phyloP scores from a whole-genome alignment of 64 coral and sea anemone genomes.

The Stichodactyla helianthus region DNA sequence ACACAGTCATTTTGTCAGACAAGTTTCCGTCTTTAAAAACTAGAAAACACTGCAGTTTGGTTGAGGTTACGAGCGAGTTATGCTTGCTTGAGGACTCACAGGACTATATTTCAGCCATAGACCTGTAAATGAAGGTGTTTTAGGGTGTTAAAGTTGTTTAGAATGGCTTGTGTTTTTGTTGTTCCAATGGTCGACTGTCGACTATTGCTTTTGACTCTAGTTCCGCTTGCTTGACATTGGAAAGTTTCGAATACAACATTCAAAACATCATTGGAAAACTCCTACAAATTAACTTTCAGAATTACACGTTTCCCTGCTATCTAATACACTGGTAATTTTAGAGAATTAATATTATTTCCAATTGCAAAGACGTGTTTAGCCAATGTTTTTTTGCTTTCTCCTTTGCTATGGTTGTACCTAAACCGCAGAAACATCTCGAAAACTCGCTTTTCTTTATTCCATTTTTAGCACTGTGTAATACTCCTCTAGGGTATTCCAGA shows the following conservation, averaged over 20 bases:
- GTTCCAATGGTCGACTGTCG: background rate
- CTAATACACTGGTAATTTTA: background rate
- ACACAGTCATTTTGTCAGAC: background rate
- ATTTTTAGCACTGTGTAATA: background rate
- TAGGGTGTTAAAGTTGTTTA: background rate
- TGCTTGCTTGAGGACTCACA: background rate
- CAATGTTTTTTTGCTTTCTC: constrained; percentile 6
- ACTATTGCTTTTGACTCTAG: background rate
- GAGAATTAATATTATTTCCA: background rate
- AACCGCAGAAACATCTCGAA: background rate
- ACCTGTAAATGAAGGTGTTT: background rate
- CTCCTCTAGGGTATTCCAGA: background rate
- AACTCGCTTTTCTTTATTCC: background rate
- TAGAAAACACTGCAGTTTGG: background rate
- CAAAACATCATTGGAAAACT: background rate
- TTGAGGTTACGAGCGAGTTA: background rate
- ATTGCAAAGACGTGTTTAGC: background rate
- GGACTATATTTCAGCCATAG: background rate
- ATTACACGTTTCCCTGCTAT: background rate
- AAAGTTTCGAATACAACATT: constrained; percentile 3
- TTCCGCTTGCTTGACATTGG: constrained; percentile 6
- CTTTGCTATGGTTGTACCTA: constrained; percentile 3
- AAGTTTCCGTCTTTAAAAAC: constrained; percentile 17
- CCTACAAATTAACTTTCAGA: background rate
- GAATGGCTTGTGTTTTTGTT: constrained; percentile 9